Evolutionary conservation across 2,888 invertebrate genomes (phyloP).

Genomic region (Schrankia costaestrigalis): DNA sequence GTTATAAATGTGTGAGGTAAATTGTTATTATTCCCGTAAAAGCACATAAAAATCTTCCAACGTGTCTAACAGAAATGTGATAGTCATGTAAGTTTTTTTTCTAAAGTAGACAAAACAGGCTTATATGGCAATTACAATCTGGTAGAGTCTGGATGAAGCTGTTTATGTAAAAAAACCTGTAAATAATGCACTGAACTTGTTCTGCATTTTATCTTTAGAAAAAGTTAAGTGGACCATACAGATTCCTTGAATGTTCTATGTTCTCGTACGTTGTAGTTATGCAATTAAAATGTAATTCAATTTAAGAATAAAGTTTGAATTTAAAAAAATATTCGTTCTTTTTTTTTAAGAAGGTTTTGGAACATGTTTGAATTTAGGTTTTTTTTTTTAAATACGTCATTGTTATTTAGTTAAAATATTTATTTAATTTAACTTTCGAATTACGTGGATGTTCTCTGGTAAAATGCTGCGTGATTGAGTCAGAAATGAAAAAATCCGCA

Average conservation of each 20-base stretch:
- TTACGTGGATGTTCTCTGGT: too few species aligned
- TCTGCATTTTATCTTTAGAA: slow-evolving; percentile 19
- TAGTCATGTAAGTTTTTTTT: too few species aligned
- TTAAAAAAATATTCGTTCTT: not conserved
- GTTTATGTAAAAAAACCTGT: slow-evolving; percentile 46
- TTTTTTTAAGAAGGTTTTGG: slow-evolving; percentile 11
- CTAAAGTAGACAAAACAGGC: slow-evolving; percentile 33
- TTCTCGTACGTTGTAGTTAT: slow-evolving; percentile 19
- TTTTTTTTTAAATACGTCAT: too few species aligned
- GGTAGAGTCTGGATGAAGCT: slow-evolving; percentile 50
- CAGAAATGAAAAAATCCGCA: too few species aligned
- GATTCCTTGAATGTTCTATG: slow-evolving; percentile 30
- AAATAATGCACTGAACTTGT: slow-evolving; percentile 24
- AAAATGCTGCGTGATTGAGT: too few species aligned
- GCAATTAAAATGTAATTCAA: slow-evolving; percentile 37
- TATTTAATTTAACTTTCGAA: too few species aligned
- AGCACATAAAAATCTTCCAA: too few species aligned
- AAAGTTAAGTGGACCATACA: slow-evolving; percentile 32
- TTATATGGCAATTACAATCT: slow-evolving; percentile 55
- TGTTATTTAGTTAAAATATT: too few species aligned
- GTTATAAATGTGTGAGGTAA: too few species aligned
- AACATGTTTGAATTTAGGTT: too few species aligned
- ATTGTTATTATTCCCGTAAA: not conserved
- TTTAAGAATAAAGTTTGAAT: slow-evolving; percentile 11
- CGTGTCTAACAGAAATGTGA: too few species aligned